Evolutionary conservation across 1,140 invertebrate species (phyloP), one percentile per base, ranked within the genome.

Genomic region (Theocolax elegans): DNA sequence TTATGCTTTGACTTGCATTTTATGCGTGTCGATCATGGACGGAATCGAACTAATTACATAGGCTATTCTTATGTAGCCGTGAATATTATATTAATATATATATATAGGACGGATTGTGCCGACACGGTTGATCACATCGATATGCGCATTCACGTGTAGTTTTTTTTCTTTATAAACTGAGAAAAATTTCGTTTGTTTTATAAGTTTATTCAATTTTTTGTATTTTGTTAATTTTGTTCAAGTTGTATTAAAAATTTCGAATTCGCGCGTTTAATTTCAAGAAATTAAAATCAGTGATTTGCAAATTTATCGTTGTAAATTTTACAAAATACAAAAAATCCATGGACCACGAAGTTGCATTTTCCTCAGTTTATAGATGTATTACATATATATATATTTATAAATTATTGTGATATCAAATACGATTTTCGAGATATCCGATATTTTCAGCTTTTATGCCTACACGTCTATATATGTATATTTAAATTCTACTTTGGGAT

Each of bases 11-110:
- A 71, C 69, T 59, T 59, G 29, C 51, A 54, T 46, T 15, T 44
- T 58, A 58, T 10, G 4, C 17, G 46, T 56, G 44, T 58, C 48
- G 48, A 42, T 68, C 40, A 59, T 71, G 69, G 69, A 71, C 69
- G 69, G 69, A 71, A 66, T 71, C 48, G 49, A 64, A 9, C 51
- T 70, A 70, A 63, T 70, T 70, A 70, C 51, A 70, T 42, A 64
- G 40, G 25, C 35, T 21, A 6, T n/a, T 35, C 10, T 6, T 35
- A 35, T 25, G 27, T 56, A 35, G 10, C 38, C 59, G 19, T 59
- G 46, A 62, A 63, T 40, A 58, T 70, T 27, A 8, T 56, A 58
- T 56, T 42, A 29, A 40, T 40, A 62, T 35, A 23, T 42, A 70
- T 70, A 48, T 44, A 15, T 38, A 70, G 60, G 67, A 70, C 60